Percentiles rank a stretch among this genome's conserved stretches.
These are phyloP conservation scores for Conops quadrifasciatus DNA, from an alignment of 2,888 invertebrate species.

Conservation along the genomic window DNA sequence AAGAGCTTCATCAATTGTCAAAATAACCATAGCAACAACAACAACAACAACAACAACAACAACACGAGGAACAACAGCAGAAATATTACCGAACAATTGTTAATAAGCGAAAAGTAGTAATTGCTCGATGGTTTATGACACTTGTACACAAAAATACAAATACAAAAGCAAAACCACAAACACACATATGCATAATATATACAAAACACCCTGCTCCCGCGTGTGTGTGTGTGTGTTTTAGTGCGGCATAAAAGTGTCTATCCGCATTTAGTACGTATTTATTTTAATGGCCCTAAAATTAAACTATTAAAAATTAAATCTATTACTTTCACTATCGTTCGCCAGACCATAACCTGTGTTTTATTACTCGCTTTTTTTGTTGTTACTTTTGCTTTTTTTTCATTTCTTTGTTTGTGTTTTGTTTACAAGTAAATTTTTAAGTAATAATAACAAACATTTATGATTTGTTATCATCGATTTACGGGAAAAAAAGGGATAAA, in stretches of 20 bases:
- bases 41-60: conserved; percentile 17
- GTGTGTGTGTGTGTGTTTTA: neutral
- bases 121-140: conserved; percentile 36
- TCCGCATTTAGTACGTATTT: neutral
- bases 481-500: neutral
- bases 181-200: neutral
- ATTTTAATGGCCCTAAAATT: conserved; percentile 35
- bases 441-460: conserved; percentile 17
- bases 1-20: too few relatives aligned
- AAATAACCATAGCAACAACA: too few relatives aligned
- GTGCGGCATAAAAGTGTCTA: neutral
- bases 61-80: neutral
- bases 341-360: conserved; percentile 38
- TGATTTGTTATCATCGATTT: conserved; percentile 19
- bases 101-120: conserved; percentile 33
- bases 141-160: neutral
- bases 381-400: neutral
- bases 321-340: conserved; percentile 50
- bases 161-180: conserved; percentile 12
- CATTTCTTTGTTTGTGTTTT: neutral
- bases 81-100: conserved; percentile 23
- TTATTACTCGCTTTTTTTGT: neutral
- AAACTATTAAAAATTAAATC: conserved; percentile 41
- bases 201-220: neutral
- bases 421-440: neutral